Evolutionary conservation across 2,888 invertebrate genomes (phyloP), one percentile per base, ranked within the genome.

Genomic region (Lepas anatifera): DNA sequence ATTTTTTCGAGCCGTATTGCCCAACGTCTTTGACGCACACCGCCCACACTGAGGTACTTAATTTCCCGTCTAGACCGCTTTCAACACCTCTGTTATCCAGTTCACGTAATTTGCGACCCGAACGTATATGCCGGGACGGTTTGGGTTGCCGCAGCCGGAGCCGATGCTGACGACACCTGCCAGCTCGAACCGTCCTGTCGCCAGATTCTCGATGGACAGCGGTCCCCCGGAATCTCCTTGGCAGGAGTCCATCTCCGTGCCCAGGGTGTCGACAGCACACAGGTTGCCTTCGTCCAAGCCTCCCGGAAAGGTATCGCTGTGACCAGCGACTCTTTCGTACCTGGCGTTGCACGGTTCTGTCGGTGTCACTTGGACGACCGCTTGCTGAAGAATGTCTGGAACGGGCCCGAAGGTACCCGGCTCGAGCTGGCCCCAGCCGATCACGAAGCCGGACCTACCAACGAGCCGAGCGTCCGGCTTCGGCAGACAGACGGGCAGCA

Each of bases 171-270:
- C n/a, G n/a, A n/a, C n/a, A n/a, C n/a, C n/a, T n/a, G n/a, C n/a
- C n/a, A n/a, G n/a, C n/a, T n/a, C n/a, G n/a, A n/a, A n/a, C n/a
- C n/a, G n/a, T n/a, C n/a, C n/a, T n/a, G n/a, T n/a, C n/a, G n/a
- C n/a, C n/a, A n/a, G n/a, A n/a, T n/a, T n/a, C n/a, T n/a, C n/a
- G n/a, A n/a, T n/a, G n/a, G 68, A 69, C 41, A 73, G 64, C 8
- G 73, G 73, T 0, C 73, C 73, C 11, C 73, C 73, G 6, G 73
- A 73, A 67, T 73, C 73, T 13, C 73, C 73, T 25, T 69, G 41
- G 63, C 72, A 73, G 1, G 73, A 35, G 50, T 73, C 73, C n/a
- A 58, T n/a, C 25, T 43, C 58, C n/a, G 69, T 22, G 27, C 18
- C 43, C 25, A 68, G 41, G 22, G n/a, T 22, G 25, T 46, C 32